These are phyloP conservation scores for Nicator chloris DNA, from an alignment of 2,113 vertebrate genomes.

Conservation along the genomic window DNA sequence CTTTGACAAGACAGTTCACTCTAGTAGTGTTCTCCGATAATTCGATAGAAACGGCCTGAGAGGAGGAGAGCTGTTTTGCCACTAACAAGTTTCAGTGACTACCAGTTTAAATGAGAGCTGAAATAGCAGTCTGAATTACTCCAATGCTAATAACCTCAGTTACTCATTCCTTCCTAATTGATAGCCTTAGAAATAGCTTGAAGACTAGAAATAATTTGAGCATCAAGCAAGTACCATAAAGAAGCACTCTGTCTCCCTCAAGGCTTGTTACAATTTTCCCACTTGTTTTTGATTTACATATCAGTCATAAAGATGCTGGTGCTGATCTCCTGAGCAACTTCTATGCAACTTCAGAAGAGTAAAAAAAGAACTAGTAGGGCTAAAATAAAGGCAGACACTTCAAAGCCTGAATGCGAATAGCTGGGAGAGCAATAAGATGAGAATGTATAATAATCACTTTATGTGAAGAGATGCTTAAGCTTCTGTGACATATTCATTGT, in stretches of 20 bases:
- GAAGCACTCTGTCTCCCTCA: not conserved
- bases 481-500: slow-evolving; percentile 6
- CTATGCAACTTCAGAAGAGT: not conserved
- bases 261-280: not conserved
- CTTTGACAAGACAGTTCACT: not conserved
- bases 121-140: not conserved
- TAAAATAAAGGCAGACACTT: slow-evolving; percentile 19
- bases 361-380: not conserved
- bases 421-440: not conserved
- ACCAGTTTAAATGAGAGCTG: not conserved
- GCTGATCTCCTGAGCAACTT: not conserved
- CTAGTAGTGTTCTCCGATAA: not conserved
- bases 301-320: not conserved
- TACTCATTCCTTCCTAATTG: slow-evolving; percentile 2
- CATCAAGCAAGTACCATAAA: not conserved
- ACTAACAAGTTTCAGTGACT: not conserved
- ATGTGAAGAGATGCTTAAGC: not conserved
- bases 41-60: rapidly evolving
- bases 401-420: slow-evolving; percentile 14
- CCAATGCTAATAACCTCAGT: not conserved
- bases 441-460: not conserved
- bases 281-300: slow-evolving; percentile 27
- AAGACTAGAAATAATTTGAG: not conserved
- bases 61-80: not conserved
- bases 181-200: not conserved